Evolutionary conservation across 2,797 vertebrate genomes (phyloP).

Genomic region (Muscicapa striata): DNA sequence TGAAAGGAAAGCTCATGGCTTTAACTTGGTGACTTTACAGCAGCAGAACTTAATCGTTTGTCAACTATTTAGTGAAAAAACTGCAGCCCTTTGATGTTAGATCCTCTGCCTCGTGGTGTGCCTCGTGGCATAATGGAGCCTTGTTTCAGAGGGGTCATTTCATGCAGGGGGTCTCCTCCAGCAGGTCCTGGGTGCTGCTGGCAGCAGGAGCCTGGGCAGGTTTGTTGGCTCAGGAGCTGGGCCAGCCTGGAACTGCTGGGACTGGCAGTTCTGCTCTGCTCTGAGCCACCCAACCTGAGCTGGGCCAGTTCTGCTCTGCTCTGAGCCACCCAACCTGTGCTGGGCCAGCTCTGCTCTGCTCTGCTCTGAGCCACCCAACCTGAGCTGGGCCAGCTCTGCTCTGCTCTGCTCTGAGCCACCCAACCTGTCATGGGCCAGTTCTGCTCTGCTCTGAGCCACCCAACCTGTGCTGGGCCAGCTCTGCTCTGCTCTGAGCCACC

Average conservation of each 20-base stretch:
- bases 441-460: neutral
- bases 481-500: neutral
- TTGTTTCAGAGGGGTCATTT: neutral
- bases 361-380: neutral
- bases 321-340: neutral
- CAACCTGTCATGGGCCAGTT: neutral
- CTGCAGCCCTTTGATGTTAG: conserved; percentile 44
- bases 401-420: neutral
- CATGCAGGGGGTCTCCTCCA: neutral
- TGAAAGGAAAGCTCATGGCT: conserved; percentile 79
- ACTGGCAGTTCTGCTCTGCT: neutral
- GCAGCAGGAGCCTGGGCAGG: neutral
- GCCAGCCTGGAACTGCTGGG: neutral
- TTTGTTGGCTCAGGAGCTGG: neutral
- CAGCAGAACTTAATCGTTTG: conserved; percentile 68
- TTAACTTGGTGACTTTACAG: conserved; percentile 68
- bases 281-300: neutral
- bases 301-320: neutral
- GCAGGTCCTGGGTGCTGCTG: neutral
- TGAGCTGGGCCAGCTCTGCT: neutral
- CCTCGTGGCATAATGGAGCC: neutral
- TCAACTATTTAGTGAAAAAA: conserved; percentile 37
- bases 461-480: neutral
- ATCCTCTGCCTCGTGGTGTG: neutral
- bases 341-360: neutral